Percentiles rank a stretch among this genome's conserved stretches.
These are phyloP conservation scores for Maccullochella peelii DNA, from an alignment of 2,113 vertebrate genomes.

Conservation along the genomic window DNA sequence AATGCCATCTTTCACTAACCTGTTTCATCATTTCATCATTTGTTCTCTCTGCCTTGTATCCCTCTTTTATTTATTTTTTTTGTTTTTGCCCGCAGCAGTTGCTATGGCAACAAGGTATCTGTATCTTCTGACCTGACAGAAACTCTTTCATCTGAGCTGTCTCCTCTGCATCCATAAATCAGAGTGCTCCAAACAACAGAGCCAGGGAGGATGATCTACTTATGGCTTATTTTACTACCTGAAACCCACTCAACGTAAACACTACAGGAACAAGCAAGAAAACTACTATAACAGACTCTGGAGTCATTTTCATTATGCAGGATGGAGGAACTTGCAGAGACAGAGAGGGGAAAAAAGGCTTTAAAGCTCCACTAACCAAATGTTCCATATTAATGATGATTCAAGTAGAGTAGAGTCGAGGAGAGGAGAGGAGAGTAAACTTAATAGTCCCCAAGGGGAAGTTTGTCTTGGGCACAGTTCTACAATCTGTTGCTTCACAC, in stretches of 20 bases:
- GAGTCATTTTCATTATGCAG: background rate
- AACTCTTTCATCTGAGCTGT: constrained; percentile 47
- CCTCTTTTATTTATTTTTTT: constrained; percentile 3
- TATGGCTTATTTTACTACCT: background rate
- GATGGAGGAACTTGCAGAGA: background rate
- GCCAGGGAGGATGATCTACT: background rate
- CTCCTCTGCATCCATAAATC: constrained; percentile 41
- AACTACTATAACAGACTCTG: background rate
- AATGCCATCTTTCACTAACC: constrained; percentile 41
- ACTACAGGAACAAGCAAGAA: background rate
- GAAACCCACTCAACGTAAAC: constrained; percentile 3
- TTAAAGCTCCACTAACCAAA: background rate
- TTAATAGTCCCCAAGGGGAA: no score
- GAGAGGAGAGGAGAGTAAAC: no score
- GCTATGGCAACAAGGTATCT: constrained; percentile 56
- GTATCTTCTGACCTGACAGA: constrained; percentile 29
- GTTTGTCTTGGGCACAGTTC: no score
- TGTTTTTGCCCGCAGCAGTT: constrained; percentile 54
- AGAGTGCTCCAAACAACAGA: constrained; percentile 14
- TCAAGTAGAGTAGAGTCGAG: no score
- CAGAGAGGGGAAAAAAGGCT: background rate
- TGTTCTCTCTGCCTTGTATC: constrained; percentile 5
- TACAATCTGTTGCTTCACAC: no score
- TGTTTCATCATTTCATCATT: constrained; percentile 53
- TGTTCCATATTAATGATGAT: background rate